These are phyloP conservation scores for Hyla sarda DNA, from an alignment of 2,113 vertebrate genomes.

Conservation along the genomic window DNA sequence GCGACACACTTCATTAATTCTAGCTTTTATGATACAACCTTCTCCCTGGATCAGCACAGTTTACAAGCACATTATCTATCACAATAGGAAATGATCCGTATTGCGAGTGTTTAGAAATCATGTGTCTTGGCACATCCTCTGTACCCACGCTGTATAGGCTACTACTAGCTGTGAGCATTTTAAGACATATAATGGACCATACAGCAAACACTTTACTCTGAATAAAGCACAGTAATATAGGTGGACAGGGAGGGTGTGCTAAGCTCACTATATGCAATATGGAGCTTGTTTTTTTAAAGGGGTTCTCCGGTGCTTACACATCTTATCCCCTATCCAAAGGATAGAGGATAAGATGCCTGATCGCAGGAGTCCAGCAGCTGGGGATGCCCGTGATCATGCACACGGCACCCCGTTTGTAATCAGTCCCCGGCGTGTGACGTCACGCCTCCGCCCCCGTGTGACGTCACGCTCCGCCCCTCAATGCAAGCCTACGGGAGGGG, in stretches of 20 bases:
- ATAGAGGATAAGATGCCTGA: no score
- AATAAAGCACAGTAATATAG: not conserved
- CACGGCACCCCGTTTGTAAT: no score
- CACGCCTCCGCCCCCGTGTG: no score
- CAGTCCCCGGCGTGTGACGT: no score
- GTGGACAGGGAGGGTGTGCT: not conserved
- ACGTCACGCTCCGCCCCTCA: no score
- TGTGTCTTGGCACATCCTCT: not conserved
- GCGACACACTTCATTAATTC: conserved; percentile 18
- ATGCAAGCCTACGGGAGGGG: no score
- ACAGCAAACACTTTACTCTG: not conserved
- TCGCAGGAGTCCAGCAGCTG: no score
- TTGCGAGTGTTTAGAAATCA: conserved; percentile 30
- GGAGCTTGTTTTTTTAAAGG: no score
- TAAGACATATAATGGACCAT: not conserved
- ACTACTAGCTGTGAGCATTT: not conserved
- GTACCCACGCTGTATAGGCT: not conserved
- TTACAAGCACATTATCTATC: conserved; percentile 40
- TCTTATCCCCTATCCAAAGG: no score
- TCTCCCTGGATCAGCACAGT: conserved; percentile 35
- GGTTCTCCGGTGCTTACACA: no score
- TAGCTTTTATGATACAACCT: conserved; percentile 32
- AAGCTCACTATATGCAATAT: no score
- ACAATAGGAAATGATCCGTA: not conserved
- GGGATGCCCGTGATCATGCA: no score